Evolutionary conservation across 2,888 invertebrate species (phyloP).

Genomic region (Saturnia pavonia): DNA sequence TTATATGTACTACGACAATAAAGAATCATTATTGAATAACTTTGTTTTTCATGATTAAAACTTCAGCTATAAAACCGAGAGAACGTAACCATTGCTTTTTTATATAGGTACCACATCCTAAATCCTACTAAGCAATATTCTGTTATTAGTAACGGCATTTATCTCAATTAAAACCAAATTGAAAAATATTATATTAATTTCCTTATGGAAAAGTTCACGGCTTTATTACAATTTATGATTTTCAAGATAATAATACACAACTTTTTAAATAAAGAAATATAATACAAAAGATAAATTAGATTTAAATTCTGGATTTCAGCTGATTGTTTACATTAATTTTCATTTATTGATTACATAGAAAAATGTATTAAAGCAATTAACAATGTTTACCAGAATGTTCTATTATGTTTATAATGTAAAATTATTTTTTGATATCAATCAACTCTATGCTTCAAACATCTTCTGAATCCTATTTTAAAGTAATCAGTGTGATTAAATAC

Average conservation of each 20-base stretch:
- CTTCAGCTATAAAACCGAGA: neutral
- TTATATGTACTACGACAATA: neutral
- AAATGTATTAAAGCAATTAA: neutral
- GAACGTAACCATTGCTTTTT: neutral
- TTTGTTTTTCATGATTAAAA: neutral
- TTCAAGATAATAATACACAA: neutral
- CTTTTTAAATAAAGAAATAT: neutral
- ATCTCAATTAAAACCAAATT: conserved; percentile 14
- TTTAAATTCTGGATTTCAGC: neutral
- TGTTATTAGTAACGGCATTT: conserved; percentile 3
- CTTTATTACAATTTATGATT: conserved; percentile 1
- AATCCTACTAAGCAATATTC: neutral
- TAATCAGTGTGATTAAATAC: neutral
- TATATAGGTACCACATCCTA: neutral
- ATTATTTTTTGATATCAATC: neutral
- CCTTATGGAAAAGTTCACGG: conserved; percentile 14
- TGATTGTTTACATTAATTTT: neutral
- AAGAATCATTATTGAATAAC: neutral
- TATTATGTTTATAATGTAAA: neutral
- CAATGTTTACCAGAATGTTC: neutral
- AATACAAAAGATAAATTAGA: neutral
- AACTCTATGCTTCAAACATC: neutral
- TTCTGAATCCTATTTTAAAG: neutral
- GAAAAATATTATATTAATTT: conserved; percentile 11
- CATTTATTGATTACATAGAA: neutral